These are phyloP conservation scores for Ophthalmolycus amberensis DNA, from an alignment of 2,113 vertebrate species.

Conservation along the genomic window DNA sequence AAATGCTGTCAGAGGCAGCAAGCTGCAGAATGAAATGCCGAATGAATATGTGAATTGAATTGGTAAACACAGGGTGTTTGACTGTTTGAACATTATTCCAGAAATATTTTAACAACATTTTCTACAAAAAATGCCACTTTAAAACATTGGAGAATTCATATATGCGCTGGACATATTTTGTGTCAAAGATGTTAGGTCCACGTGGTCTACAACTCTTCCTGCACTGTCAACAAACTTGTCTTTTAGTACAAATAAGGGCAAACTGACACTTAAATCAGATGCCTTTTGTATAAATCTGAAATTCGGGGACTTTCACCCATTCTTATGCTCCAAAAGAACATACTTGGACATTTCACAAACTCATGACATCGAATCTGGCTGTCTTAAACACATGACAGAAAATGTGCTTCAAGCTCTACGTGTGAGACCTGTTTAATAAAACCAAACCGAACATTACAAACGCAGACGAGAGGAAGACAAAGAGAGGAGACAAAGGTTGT, in stretches of 20 bases:
- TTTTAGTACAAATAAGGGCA: background rate
- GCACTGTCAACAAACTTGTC: background rate
- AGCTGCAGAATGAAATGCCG: background rate
- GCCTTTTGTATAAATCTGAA: background rate
- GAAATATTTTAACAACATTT: too few species aligned
- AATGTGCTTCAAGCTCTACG: background rate
- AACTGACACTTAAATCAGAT: background rate
- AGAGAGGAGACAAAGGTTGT: slow-evolving; percentile 1
- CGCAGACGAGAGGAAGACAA: slow-evolving; percentile 1
- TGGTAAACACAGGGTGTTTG: background rate
- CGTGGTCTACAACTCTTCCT: background rate
- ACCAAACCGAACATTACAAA: background rate
- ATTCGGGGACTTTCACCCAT: background rate
- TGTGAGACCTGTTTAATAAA: background rate
- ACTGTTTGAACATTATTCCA: background rate
- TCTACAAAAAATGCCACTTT: too few species aligned
- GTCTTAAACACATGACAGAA: background rate
- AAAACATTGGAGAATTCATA: background rate
- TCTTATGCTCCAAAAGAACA: background rate
- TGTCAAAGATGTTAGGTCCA: background rate
- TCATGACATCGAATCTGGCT: background rate
- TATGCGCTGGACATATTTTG: background rate
- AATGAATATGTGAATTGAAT: background rate
- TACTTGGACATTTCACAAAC: background rate
- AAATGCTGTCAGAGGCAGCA: background rate